Base-by-base conservation (phyloP, 1,140 invertebrate genomes). In the Fopius arisanus region DNA sequence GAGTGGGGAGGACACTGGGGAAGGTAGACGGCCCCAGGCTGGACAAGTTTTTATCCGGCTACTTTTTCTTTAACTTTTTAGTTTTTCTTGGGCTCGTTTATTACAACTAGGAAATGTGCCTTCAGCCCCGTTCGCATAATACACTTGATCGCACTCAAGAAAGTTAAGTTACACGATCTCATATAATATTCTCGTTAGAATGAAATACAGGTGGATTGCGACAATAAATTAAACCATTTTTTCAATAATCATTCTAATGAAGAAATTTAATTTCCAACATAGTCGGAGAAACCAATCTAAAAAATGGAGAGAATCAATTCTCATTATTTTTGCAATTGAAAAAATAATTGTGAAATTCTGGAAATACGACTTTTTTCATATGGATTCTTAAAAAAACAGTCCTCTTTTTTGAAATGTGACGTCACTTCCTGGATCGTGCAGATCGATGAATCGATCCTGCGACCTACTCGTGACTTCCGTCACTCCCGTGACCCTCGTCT, bases 81-180 rank as follows among this genome's bases (percentile, higher is more conserved):
- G 7, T 67, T 28, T 33, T 43, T 66, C 67, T 41, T 33, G 59
- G n/a, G 75, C 74, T 68, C 81, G 79, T 86, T 86, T 86, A 85
- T 87, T 86, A 85, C 84, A 84, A 85, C 85, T 86, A 86, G 83
- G 83, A 86, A 86, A 84, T 80, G 73, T 78, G 75, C 77, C 76
- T 74, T 74, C 78, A 82, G 78, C 76, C 69, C 67, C 69, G 76
- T 68, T 76, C 54, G 54, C 54, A 59, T 59, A 59, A 59, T 59
- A 59, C 54, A 59, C 54, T 9, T 59, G 23, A 59, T 59, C 54
- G 54, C 23, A 28, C 54, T 12, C 23, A 59, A 26, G 54, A 59
- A 59, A 7, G 54, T 26, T 26, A 48, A 48, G 54, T 59, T 59
- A 26, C 23, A 59, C 54, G 54, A 59, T 59, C 43, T 51, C 54